Percentiles rank a stretch among this genome's conserved stretches.
phyloP scores from a whole-genome alignment of 2,888 invertebrate species.

The Leuctra nigra region DNA sequence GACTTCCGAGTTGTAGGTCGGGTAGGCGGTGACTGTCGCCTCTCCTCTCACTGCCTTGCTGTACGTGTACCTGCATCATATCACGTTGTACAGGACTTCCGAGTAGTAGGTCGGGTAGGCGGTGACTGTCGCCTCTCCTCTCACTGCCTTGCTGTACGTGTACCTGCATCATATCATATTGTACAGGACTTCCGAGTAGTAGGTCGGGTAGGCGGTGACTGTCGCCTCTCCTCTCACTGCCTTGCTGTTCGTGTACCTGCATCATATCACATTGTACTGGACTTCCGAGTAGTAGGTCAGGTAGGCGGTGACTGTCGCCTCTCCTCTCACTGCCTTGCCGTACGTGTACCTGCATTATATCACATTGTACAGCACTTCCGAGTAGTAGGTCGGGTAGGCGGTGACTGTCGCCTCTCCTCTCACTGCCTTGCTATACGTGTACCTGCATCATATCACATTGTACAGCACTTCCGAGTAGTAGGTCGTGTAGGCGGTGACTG shows the following conservation, averaged over 20 bases:
- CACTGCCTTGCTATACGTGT: conserved; percentile 80
- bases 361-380: conserved; percentile 58
- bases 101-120: conserved; percentile 79
- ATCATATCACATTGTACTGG: conserved; percentile 47
- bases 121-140: conserved; percentile 77
- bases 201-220: conserved; percentile 75
- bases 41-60: conserved; percentile 83
- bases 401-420: conserved; percentile 79
- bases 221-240: conserved; percentile 82
- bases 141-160: conserved; percentile 78
- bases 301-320: conserved; percentile 75
- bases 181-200: conserved; percentile 69
- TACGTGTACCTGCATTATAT: conserved; percentile 64
- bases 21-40: conserved; percentile 75
- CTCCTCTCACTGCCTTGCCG: conserved; percentile 80
- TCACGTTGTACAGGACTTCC: conserved; percentile 55
- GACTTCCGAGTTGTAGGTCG: conserved; percentile 70
- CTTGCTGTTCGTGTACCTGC: conserved; percentile 77
- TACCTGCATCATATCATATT: conserved; percentile 50
- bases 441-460: conserved; percentile 46
- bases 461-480: conserved; percentile 72
- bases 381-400: conserved; percentile 75
- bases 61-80: conserved; percentile 63
- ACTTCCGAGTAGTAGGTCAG: conserved; percentile 74
- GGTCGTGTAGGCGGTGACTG: conserved; percentile 76